A percentile compares a stretch with the other conserved stretches of the same genome.
Evolutionary conservation across 2,888 invertebrate species (phyloP).

Genomic region (Papilio gigon): DNA sequence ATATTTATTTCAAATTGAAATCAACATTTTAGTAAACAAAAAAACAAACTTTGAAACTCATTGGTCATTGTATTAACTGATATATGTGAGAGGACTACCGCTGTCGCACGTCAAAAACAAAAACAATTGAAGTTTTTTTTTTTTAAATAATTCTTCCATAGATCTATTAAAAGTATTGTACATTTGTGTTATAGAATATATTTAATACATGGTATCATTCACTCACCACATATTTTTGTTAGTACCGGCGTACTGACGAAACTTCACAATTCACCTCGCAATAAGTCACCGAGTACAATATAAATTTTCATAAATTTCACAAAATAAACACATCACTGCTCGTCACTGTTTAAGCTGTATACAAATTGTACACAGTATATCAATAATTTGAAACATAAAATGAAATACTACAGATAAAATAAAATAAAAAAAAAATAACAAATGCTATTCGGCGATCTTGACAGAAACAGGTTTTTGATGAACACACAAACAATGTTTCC

Average conservation of each 20-base stretch:
- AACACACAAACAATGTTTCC: constrained; percentile 39
- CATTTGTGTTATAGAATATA: not conserved
- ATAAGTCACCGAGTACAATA: not conserved
- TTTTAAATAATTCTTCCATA: not conserved
- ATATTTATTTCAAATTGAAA: no score
- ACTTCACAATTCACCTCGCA: not conserved
- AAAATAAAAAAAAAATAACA: constrained; percentile 2
- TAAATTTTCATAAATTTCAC: not conserved
- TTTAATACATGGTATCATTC: not conserved
- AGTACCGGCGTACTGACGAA: not conserved
- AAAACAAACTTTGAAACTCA: not conserved
- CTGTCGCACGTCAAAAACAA: not conserved
- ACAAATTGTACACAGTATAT: not conserved
- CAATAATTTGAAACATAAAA: constrained; percentile 1
- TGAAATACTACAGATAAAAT: constrained; percentile 12
- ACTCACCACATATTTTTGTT: constrained; percentile 37
- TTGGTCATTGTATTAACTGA: constrained; percentile 11
- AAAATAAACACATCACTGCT: constrained; percentile 2
- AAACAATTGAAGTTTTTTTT: not conserved
- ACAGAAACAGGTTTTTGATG: constrained; percentile 38
- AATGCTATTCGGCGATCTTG: constrained; percentile 32
- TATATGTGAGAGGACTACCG: no score
- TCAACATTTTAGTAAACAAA: not conserved
- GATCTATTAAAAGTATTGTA: not conserved
- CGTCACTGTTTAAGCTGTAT: not conserved